Conservation (phyloP, 2,113 vertebrate species). For the Clarias magur region DNA sequence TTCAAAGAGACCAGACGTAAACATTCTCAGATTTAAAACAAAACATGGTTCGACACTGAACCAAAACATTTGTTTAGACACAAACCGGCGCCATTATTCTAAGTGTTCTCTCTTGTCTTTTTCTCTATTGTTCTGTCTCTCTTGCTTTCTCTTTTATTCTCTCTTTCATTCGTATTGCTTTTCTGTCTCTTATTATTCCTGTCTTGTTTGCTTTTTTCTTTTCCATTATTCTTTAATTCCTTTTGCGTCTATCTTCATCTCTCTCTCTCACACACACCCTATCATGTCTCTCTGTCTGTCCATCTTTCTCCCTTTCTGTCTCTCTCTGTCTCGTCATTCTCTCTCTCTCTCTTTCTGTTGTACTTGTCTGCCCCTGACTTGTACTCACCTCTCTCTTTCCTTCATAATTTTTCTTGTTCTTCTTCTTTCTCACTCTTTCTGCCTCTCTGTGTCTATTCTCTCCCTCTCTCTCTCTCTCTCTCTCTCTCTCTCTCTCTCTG, state of each 20-base stretch:
- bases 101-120: not conserved
- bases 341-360: not conserved
- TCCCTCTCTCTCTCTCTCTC: not conserved
- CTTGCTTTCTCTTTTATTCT: not conserved
- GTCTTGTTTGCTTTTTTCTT: not conserved
- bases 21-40: not conserved
- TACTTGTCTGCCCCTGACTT: too few relatives aligned
- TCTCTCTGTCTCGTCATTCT: not conserved
- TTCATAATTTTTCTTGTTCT: too few relatives aligned
- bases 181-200: not conserved
- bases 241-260: not conserved
- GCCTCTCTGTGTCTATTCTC: not conserved
- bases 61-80: not conserved
- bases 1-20: not conserved
- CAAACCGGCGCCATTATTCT: not conserved
- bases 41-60: not conserved
- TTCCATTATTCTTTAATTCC: constrained; percentile 76
- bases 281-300: constrained; percentile 77
- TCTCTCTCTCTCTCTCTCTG: not conserved
- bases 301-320: not conserved
- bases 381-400: not conserved
- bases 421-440: not conserved
- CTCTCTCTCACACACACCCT: too few relatives aligned
- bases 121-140: not conserved
- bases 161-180: not conserved